Base-by-base conservation (phyloP, 2,113 vertebrate species). In the Dunckerocampus dactyliophorus region DNA sequence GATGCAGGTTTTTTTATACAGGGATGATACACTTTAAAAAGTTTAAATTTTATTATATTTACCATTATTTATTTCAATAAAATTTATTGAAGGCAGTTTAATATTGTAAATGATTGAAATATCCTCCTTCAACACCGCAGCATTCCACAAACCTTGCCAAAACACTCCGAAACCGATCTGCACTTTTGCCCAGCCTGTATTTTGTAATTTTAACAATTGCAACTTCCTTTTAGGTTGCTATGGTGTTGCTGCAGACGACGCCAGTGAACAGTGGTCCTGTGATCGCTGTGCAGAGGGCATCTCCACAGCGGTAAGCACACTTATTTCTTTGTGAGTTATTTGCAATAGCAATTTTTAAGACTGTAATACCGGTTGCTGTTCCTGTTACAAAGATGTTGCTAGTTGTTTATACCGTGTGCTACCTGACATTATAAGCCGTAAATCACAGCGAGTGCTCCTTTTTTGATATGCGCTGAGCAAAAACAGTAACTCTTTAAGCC, bases 231-330 rank as follows among this genome's bases (percentile, higher is more conserved):
- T 76, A 98, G 97, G 96, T 92, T 99, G 95, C 86, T 99, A 98
- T 55, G 95, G 96, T 57, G 87, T 97, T 63, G 86, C 92, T 71
- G 89, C 92, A 70, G 87, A 90, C 20, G 92, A 94, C 65, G 85
- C 95, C 69, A 75, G 58, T 19, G 84, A 89, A 37, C 89, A 88
- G 65, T 99, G 97, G 96, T 88, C 92, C 0, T 99, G 97, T 89
- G 94, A 92, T 80, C 93, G 94, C 42, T 99, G 95, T 68, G 87
- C 78, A 50, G 91, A 82, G 77, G 90, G 89, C 88, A 92, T 91
- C 39, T 91, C 94, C 83, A 89, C 91, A 78, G 94, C 95, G 15
- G 97, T 99, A 95, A 90, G 95, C 92, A 3, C 14, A 3, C 24
- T 34, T 31, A 20, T 15, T 7, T 42, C 39, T 42, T 42, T 21